Evolutionary conservation across 2,888 invertebrate genomes (phyloP), one percentile per base, ranked within the genome.

Genomic region (Erebia ligea): DNA sequence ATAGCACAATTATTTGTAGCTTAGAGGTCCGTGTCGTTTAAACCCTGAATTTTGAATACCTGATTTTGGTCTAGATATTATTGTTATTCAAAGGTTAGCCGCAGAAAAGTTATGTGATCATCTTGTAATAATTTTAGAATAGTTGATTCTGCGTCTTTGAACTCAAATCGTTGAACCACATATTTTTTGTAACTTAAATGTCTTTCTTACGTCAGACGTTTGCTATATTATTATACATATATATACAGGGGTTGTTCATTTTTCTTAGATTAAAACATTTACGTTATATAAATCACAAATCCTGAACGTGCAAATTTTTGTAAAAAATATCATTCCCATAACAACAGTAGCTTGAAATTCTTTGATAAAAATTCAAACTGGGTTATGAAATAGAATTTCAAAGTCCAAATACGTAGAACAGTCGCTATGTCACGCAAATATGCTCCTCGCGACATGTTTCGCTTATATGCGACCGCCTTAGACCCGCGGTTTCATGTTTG

Each of bases 381-480:
- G 65, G 71, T 69, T 69, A 72, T 73, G 74, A 72, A 74, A 74
- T 72, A 74, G 70, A 71, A 73, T 70, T 73, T 75, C 69, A 67
- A 67, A 57, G 34, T 72, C 73, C 68, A 70, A 73, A 75, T 72
- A 75, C 70, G 45, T 72, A 65, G 68, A 73, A 72, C 71, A 76
- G 71, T 71, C 70, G 73, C 67, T 68, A 72, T 71, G 74, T 74
- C 76, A 76, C 76, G 73, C 75, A 69, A 76, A 72, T 74, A 72
- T 68, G 65, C 45, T 69, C 72, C 72, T 71, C 54, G 75, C 73
- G 68, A 66, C 74, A 73, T 73, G 74, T 71, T 76, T 76, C 69
- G 71, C 75, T 74, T 58, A 64, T 69, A 71, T 71, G 72, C 71
- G 71, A 63, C 68, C 68, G 72, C 66, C 68, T 67, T 62, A 74